Base-by-base conservation (phyloP, 2,113 vertebrate genomes). In the Leptocoma aspasia region DNA sequence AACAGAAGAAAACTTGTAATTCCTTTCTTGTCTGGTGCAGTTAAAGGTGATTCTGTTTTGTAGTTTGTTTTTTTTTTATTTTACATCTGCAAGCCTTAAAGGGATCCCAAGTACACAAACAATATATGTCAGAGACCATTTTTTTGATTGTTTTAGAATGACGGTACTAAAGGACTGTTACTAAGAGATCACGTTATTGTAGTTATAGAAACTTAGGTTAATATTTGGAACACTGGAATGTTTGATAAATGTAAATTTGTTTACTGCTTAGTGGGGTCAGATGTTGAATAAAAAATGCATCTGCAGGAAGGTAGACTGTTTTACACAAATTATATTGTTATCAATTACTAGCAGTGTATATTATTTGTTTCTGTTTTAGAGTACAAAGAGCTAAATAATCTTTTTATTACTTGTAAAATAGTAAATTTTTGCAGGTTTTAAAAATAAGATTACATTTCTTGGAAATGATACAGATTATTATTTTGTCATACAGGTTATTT, bases 151-250 rank as follows among this genome's bases (percentile, higher is more conserved):
- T 82, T 96, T 82, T 76, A 71, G 94, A 85, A 72, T 28, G 68
- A 90, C 24, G 2, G 39, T 88, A 52, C 76, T 90, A 47, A 92
- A 96, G 92, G 94, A 54, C 57, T 91, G 94, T 94, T 96, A 92
- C 79, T 96, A 54, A 71, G 79, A 54, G 70, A 83, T 87, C 76
- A 76, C 81, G 82, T 87, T 96, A 87, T 89, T 90, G 75, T 91
- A 94, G 92, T 96, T 97, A 71, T 45, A 94, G 90, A 97, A 98
- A 98, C 96, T 98, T 98, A 92, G 90, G 75, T 94, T 97, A 95
- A 80, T 97, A 96, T 97, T 96, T 93, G 66, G 69, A 91, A 72
- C 54, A 83, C 79, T 61, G 86, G 96, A 96, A 81, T 95, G 53
- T 95, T 93, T 97, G 90, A 78, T 95, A 87, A 26, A 64, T 86